Evolutionary conservation across 2,888 invertebrate genomes (phyloP).

Genomic region (Drosophila planitibia): DNA sequence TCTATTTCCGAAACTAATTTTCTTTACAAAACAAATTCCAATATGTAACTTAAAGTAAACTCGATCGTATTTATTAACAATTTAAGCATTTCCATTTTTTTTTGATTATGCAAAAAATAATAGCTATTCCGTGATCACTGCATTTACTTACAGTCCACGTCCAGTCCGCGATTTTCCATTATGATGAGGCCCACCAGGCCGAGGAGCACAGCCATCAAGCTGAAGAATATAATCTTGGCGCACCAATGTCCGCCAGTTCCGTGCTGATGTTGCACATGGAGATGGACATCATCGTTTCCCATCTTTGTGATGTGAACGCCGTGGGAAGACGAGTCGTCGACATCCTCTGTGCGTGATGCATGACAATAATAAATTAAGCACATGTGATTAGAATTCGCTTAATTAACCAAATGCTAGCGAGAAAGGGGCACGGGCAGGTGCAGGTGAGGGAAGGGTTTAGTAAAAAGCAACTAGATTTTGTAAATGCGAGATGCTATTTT

Average conservation of each 20-base stretch:
- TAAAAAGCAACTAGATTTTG: constrained; percentile 25
- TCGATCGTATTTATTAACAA: not conserved
- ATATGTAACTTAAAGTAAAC: not conserved
- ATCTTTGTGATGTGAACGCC: constrained; percentile 85
- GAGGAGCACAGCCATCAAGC: constrained; percentile 89
- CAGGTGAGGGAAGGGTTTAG: constrained; percentile 12
- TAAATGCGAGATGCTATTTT: constrained; percentile 22
- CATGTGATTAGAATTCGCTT: constrained; percentile 50
- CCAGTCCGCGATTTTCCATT: constrained; percentile 91
- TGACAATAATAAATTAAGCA: constrained; percentile 19
- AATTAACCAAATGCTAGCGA: constrained; percentile 33
- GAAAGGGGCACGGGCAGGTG: not conserved
- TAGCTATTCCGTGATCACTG: not conserved
- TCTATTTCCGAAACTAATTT: not conserved
- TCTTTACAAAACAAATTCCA: not conserved
- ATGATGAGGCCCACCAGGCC: constrained; percentile 92
- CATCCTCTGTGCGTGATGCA: constrained; percentile 69
- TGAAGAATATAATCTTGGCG: constrained; percentile 93
- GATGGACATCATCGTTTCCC: constrained; percentile 90
- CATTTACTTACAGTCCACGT: constrained; percentile 88
- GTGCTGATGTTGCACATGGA: constrained; percentile 91
- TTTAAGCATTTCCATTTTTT: not conserved
- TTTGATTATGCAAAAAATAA: constrained; percentile 3
- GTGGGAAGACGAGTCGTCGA: constrained; percentile 84
- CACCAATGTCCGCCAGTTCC: constrained; percentile 93